Evolutionary conservation across 2,797 vertebrate genomes (phyloP).

Genomic region (Arrhamphus sclerolepis): DNA sequence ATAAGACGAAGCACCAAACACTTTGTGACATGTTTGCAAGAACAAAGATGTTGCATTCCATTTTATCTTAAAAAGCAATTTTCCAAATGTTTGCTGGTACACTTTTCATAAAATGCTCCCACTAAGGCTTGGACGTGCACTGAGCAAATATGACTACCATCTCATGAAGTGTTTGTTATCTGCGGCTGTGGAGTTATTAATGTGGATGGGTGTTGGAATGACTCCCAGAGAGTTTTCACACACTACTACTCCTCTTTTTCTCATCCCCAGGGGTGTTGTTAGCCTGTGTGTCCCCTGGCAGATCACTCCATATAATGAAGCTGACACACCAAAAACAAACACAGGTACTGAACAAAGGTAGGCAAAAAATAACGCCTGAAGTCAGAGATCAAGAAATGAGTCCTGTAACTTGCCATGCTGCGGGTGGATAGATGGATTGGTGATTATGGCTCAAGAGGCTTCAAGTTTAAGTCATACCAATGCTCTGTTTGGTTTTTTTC

Average conservation of each 20-base stretch:
- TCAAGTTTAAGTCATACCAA: slow-evolving; percentile 14
- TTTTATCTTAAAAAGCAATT: slow-evolving; percentile 32
- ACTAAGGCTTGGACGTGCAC: slow-evolving; percentile 35
- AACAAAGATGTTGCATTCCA: slow-evolving; percentile 25
- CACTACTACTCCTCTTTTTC: slow-evolving; percentile 46
- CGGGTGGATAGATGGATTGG: slow-evolving; percentile 3
- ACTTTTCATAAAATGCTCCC: slow-evolving; percentile 40
- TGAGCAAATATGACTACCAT: slow-evolving; percentile 53
- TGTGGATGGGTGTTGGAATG: slow-evolving; percentile 64
- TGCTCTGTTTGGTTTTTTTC: slow-evolving; percentile 11
- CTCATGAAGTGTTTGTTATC: slow-evolving; percentile 59
- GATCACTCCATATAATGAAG: slow-evolving; percentile 69
- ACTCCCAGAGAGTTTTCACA: slow-evolving; percentile 70
- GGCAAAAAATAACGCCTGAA: slow-evolving; percentile 16
- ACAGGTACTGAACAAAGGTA: slow-evolving; percentile 49
- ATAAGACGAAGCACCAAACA: slow-evolving; percentile 33
- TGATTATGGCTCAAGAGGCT: background rate
- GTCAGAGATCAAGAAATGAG: slow-evolving; percentile 28
- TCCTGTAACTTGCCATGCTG: slow-evolving; percentile 7
- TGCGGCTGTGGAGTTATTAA: slow-evolving; percentile 61
- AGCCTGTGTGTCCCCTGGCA: slow-evolving; percentile 64
- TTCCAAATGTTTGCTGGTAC: slow-evolving; percentile 46
- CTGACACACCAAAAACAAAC: slow-evolving; percentile 75
- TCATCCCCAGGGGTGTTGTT: slow-evolving; percentile 65
- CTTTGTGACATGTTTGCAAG: background rate